Evolutionary conservation across 2,888 invertebrate genomes (phyloP), one percentile per base, ranked within the genome.

Genomic region (Limulus polyphemus): DNA sequence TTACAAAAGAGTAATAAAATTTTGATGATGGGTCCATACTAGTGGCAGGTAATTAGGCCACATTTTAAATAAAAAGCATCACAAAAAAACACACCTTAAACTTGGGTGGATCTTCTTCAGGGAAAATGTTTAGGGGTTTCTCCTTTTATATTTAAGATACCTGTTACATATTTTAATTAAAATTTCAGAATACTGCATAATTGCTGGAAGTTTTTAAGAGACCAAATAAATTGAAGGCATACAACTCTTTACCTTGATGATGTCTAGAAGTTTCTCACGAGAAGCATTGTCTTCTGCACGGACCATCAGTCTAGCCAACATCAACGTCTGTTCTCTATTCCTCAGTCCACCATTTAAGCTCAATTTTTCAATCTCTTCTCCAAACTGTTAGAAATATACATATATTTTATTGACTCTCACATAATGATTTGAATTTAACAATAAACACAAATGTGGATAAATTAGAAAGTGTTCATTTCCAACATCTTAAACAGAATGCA

Each of bases 251-350:
- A 78, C 83, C 62, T 88, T 83, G 63, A 97, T 80, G 51, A 95
- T 81, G 13, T 85, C 81, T 68, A 97, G 79, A 7, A 97, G 77
- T 62, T 87, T 83, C 49, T 76, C 80, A 67, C 66, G 82, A 56
- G 90, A 87, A 68, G 84, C 83, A 5, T 84, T 79, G 65, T 88
- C 84, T 78, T 93, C 90, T 1, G 91, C 92, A 11, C 95, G 83
- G 17, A 97, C 91, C 84, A 97, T 92, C 62, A 94, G 82, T 62
- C 97, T 85, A 70, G 90, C 90, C 56, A 97, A 79, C 11, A 87
- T 87, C 57, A 97, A 79, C 0, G 95, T 95, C 73, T 95, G 92
- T 16, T 84, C 83, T 74, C 91, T 87, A 77, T 92, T 93, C 76
- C 90, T 88, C 59, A 97, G 80, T 0, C 77, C 76, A 56, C 91